A percentile compares a stretch with the other conserved stretches of the same genome.
phyloP scores from a whole-genome alignment of 2,888 invertebrate genomes.

The Synanthedon tipuliformis region DNA sequence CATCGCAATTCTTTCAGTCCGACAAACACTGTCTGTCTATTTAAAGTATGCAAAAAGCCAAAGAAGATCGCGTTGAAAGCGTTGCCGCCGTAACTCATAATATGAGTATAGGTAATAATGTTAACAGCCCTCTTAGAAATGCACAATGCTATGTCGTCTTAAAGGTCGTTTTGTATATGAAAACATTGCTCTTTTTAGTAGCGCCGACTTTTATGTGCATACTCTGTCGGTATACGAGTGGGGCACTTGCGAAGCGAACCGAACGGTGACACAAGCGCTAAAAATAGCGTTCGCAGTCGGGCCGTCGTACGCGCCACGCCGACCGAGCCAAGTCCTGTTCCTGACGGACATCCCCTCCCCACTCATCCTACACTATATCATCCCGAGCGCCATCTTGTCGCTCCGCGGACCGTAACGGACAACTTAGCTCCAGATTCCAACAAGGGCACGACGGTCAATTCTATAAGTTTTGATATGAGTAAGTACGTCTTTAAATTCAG shows the following conservation, averaged over 20 bases:
- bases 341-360: slow-evolving; percentile 34
- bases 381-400: slow-evolving; percentile 56
- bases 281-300: slow-evolving; percentile 53
- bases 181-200: slow-evolving; percentile 17
- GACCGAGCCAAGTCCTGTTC: slow-evolving; percentile 19
- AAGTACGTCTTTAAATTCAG: too few relatives aligned
- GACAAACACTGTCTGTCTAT: too few relatives aligned
- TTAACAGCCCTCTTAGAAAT: background rate
- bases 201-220: slow-evolving; percentile 15
- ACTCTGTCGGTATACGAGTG: slow-evolving; percentile 13
- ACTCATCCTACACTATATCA: slow-evolving; percentile 7
- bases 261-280: slow-evolving; percentile 60
- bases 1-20: too few relatives aligned
- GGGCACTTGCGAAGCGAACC: slow-evolving; percentile 35
- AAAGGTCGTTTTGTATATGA: background rate
- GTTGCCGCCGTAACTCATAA: too few relatives aligned
- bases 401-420: slow-evolving; percentile 40
- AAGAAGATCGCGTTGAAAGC: too few relatives aligned
- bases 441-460: background rate
- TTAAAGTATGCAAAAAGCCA: too few relatives aligned
- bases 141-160: background rate
- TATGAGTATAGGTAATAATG: too few relatives aligned
- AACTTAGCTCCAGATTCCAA: slow-evolving; percentile 34
- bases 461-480: too few relatives aligned
- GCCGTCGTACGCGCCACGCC: slow-evolving; percentile 29